Conservation (phyloP, 2,888 invertebrate species). For the Agrotis exclamationis region DNA sequence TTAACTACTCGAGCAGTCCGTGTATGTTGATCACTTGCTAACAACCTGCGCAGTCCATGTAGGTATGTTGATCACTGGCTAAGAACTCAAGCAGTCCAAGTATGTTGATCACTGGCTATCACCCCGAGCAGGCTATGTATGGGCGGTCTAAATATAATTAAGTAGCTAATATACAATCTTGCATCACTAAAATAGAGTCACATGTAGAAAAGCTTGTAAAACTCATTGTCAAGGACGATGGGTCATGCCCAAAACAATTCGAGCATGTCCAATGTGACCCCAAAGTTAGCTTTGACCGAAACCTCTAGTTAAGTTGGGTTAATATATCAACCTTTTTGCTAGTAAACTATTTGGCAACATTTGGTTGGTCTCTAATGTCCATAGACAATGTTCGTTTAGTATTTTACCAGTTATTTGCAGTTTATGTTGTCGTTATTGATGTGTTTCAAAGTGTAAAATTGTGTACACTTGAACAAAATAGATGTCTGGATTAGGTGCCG, state of each 20-base stretch:
- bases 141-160: background rate
- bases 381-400: background rate
- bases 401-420: slow-evolving; percentile 1
- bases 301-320: slow-evolving; percentile 4
- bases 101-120: too few relatives aligned
- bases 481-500: too few relatives aligned
- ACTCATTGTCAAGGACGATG: slow-evolving; percentile 6
- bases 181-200: background rate
- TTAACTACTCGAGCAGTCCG: too few relatives aligned
- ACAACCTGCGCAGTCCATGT: too few relatives aligned
- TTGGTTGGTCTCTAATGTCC: background rate
- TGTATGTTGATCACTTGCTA: too few relatives aligned
- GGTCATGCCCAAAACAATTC: slow-evolving; percentile 1
- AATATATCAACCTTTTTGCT: slow-evolving; percentile 14
- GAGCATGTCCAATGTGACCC: background rate
- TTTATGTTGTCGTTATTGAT: background rate
- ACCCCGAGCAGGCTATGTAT: too few relatives aligned
- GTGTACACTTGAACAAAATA: background rate
- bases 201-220: background rate
- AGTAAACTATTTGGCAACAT: slow-evolving; percentile 8
- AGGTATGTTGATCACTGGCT: too few relatives aligned
- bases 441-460: background rate
- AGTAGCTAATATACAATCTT: background rate
- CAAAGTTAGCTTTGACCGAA: slow-evolving; percentile 30
- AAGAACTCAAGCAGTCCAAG: too few relatives aligned